Conservation (phyloP, 2,113 vertebrate species). For the Scytalopus superciliaris region DNA sequence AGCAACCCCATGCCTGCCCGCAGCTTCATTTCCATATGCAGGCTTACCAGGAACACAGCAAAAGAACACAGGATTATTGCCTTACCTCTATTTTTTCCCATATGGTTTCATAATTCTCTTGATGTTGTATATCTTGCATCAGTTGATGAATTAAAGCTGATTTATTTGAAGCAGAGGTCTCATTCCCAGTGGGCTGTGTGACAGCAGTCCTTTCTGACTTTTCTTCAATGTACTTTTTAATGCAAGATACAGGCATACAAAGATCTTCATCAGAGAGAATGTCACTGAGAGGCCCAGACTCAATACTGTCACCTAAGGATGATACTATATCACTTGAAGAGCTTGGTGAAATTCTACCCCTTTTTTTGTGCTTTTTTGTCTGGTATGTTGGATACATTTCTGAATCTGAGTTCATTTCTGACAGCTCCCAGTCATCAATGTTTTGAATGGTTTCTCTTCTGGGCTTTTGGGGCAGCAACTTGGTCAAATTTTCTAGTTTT, state of each 20-base stretch:
- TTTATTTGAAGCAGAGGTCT: conserved; percentile 68
- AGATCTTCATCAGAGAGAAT: conserved; percentile 87
- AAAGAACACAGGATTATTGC: neutral
- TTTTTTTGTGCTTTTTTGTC: conserved; percentile 73
- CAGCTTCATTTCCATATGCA: neutral
- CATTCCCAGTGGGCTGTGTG: conserved; percentile 54
- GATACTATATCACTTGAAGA: conserved; percentile 90
- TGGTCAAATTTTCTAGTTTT: conserved; percentile 90
- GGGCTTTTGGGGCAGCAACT: conserved; percentile 82
- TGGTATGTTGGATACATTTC: conserved; percentile 75
- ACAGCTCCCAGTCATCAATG: conserved; percentile 96
- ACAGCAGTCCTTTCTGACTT: conserved; percentile 45
- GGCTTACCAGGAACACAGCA: neutral
- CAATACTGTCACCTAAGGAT: conserved; percentile 88
- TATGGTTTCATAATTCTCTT: conserved; percentile 85
- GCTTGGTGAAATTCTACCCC: conserved; percentile 81
- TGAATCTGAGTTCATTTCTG: conserved; percentile 90
- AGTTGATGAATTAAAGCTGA: conserved; percentile 84
- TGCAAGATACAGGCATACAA: conserved; percentile 52
- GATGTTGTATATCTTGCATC: conserved; percentile 88
- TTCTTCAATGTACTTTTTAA: conserved; percentile 65
- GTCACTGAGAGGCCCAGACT: conserved; percentile 90
- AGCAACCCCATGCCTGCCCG: neutral
- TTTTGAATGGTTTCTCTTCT: conserved; percentile 83
- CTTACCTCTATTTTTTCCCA: conserved; percentile 95